phyloP scores from a whole-genome alignment of 2,113 vertebrate genomes.

The Odobenus rosmarus region DNA sequence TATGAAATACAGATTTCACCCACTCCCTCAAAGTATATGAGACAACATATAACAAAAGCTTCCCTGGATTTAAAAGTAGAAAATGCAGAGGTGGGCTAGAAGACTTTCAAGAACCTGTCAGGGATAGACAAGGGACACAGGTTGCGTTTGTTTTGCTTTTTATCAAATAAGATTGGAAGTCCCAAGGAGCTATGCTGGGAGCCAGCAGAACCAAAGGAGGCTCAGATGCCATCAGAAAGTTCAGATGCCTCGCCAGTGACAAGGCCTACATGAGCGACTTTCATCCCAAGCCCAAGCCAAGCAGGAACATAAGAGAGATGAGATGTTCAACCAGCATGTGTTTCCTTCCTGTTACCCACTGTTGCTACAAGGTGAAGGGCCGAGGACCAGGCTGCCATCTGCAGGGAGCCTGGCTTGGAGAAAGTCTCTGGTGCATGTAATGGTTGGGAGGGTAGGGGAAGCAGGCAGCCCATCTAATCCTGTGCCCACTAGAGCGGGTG shows the following conservation, averaged over 20 bases:
- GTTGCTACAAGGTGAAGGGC: slow-evolving; percentile 7
- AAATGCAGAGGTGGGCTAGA: slow-evolving; percentile 4
- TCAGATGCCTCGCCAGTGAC: neutral
- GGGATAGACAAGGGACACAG: neutral
- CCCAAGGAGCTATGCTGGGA: neutral
- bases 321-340: slow-evolving; percentile 6
- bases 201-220: neutral
- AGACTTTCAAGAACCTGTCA: slow-evolving; percentile 26
- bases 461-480: neutral
- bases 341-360: slow-evolving; percentile 59
- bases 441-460: neutral
- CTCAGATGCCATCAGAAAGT: neutral
- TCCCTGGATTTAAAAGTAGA: slow-evolving; percentile 24
- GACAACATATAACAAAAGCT: neutral
- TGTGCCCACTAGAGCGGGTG: neutral
- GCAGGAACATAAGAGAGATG: neutral
- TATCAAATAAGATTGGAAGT: neutral
- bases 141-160: neutral
- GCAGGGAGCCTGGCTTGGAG: neutral
- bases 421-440: neutral
- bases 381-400: slow-evolving; percentile 10
- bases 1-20: neutral
- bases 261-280: neutral
- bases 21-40: neutral
- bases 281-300: neutral